Evolutionary conservation across 2,113 vertebrate species (phyloP), one percentile per base, ranked within the genome.

Genomic region (Leucoraja erinaceus): DNA sequence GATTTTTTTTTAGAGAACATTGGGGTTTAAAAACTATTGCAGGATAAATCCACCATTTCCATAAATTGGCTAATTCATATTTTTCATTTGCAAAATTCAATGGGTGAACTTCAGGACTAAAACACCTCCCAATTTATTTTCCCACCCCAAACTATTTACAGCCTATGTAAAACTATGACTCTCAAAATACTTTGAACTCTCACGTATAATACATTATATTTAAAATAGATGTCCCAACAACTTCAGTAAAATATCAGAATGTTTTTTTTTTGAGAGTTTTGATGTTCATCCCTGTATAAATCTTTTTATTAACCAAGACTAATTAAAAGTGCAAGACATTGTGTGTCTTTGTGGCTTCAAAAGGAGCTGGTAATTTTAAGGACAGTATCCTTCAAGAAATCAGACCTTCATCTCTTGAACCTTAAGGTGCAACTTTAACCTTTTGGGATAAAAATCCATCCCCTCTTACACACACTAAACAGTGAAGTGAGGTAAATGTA

Each of bases 201-300:
- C 96, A 97, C 95, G 96, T 97, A 97, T 97, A 96, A 97, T 97
- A 97, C 97, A 97, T 96, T 96, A 96, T 97, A 96, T 96, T 96
- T 95, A 95, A 97, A 95, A 96, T 94, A 95, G 95, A 93, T 94
- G 95, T 97, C 96, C 83, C 61, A 88, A 94, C 33, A 95, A 97
- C 95, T 96, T 97, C 95, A 98, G 94, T 93, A 98, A 97, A 98
- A 97, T 97, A 97, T 94, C 96, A 96, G 93, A 93, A 94, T 93
- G 94, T 93, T 94, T 93, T 94, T 94, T 94, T 93, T 94, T 94
- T 91, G 90, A 91, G 90, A 91, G 90, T 74, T 91, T 74, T 66
- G 90, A 91, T 72, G 90, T 54, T 72, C 72, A 54, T 91, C 90
- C 90, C 90, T 91, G 90, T 91, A 91, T 91, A 91, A 91, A 91